Conservation (phyloP, 1,140 invertebrate species). For the Temnothorax longispinosus region DNA sequence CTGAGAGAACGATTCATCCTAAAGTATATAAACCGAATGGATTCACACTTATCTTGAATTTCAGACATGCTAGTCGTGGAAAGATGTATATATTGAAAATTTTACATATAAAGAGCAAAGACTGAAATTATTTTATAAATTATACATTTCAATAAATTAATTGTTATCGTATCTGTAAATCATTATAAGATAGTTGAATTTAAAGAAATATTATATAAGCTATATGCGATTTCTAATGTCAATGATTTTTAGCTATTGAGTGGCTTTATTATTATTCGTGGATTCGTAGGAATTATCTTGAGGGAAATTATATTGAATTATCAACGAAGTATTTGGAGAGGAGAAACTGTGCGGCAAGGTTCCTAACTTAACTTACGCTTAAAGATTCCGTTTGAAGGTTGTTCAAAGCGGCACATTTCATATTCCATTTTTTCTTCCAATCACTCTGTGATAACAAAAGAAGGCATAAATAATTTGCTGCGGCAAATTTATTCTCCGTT, state of each 20-base stretch:
- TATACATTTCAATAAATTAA: background rate
- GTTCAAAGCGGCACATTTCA: conserved; percentile 27
- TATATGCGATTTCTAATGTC: background rate
- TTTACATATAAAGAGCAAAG: background rate
- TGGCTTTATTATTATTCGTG: background rate
- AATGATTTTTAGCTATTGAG: background rate
- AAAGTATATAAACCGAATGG: background rate
- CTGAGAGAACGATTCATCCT: background rate
- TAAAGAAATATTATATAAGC: background rate
- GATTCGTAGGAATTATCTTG: background rate
- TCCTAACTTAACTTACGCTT: conserved; percentile 12
- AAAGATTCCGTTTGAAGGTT: conserved; percentile 43
- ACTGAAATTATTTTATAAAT: conserved; percentile 16
- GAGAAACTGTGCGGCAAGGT: no score
- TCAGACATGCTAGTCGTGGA: background rate
- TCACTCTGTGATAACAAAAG: background rate
- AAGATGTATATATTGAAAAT: background rate
- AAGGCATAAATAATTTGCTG: conserved; percentile 27
- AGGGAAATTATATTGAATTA: background rate
- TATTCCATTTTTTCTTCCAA: conserved; percentile 45
- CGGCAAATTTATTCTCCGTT: conserved; percentile 18
- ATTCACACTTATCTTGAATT: background rate
- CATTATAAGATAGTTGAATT: background rate
- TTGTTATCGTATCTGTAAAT: background rate
- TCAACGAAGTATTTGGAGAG: background rate